Evolutionary conservation across 2,113 vertebrate species (phyloP), one percentile per base, ranked within the genome.

Genomic region (Ailuropoda melanoleuca): DNA sequence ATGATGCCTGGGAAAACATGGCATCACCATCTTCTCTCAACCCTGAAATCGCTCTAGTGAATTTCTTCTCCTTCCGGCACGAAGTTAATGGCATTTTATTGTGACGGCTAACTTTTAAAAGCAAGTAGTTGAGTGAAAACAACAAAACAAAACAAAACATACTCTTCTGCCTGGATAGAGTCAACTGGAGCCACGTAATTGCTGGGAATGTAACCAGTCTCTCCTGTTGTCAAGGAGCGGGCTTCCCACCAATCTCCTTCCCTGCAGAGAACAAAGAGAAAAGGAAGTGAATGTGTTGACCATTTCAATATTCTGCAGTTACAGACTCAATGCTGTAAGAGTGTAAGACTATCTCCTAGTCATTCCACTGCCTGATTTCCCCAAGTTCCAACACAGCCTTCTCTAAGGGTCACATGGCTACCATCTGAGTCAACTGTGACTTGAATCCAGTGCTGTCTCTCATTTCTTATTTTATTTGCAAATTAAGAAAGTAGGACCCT

Each of bases 211-310:
- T 99, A 99, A 97, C 99, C 99, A 3, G 99, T 99, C 98, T 99
- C 99, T 13, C 99, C 99, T 9, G 99, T 99, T 95, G 99, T 99
- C 98, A 99, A 98, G 64, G 99, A 99, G 64, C 99, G 99, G 34
- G 99, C 99, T 68, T 99, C 99, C 99, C 99, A 99, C 99, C 99
- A 99, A 95, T 99, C 99, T 93, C 99, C 99, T 99, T 99, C 99
- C 98, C 99, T 99, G 99, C 14, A 98, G 97, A 97, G 97, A 96
- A 53, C 98, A 94, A 97, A 55, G 91, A 93, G 90, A 96, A 39
- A 68, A 92, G 75, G 97, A 31, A 24, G 29, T 87, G 56, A 95
- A 9, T n/a, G 53, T 1, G 4, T 4, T 0, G 39, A 13, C 24
- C 13, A 6, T 6, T 58, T 48, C 66, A n/a, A 55, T 4, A 9